Evolutionary conservation across 2,113 vertebrate species (phyloP), one percentile per base, ranked within the genome.

Genomic region (Motacilla alba): DNA sequence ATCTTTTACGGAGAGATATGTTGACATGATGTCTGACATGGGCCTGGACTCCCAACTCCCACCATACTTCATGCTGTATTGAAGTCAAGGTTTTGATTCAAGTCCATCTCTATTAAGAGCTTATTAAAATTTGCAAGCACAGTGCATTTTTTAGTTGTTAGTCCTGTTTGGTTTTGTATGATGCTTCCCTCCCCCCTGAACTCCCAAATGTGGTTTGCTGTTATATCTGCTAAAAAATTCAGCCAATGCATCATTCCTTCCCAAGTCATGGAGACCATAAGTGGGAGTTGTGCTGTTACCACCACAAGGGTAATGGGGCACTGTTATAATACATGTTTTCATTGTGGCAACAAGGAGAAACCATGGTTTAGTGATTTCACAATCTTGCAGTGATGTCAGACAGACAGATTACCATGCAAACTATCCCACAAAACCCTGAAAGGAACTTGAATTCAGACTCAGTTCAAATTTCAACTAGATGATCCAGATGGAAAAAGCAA

Each of bases 401-500:
- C 80, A 85, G 75, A 88, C 68, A 83, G 44, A 88, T 70, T 41
- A 50, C 39, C 46, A 7, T 68, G 10, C 20, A 83, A 95, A 79
- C 47, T 64, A 68, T 64, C 87, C 68, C 68, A 81, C 72, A 86
- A 86, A 88, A 92, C 68, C 37, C 37, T 68, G 52, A 94, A 86
- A 90, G 37, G 11, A 59, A 10, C 76, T 83, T 75, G 47, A 93
- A 90, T 70, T 89, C 56, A 77, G 43, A 64, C 26, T 74, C 60
- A 43, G 80, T 64, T 95, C 68, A 78, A 78, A 89, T 86, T 88
- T 83, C 80, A 79, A 26, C 22, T 30, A 41, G 22, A 79, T 75
- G 28, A 89, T 56, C 56, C 64, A 94, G 56, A 60, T 87, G 64
- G 83, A 93, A 95, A 95, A 92, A 75, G 83, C 33, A 74, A 91